Conservation (phyloP, 2,888 invertebrate genomes). For the Leptinotarsa rubiginosa region DNA sequence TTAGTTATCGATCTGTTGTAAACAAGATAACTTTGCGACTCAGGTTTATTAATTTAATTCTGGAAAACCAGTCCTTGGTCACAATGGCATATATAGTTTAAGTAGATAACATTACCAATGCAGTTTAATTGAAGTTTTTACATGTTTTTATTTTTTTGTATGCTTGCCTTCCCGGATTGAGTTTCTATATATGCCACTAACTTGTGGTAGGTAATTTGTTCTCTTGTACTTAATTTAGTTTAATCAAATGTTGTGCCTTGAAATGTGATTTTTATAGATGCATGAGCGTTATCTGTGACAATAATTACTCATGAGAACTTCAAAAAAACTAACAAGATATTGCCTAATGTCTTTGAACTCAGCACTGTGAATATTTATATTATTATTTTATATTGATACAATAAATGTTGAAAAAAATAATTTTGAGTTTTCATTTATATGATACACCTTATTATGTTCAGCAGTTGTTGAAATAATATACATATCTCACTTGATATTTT, state of each 20-base stretch:
- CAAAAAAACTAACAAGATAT: too few species aligned
- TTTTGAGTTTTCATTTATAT: too few species aligned
- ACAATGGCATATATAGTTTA: too few species aligned
- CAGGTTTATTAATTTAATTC: not conserved
- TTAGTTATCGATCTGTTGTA: not conserved
- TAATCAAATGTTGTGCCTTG: slow-evolving; percentile 50
- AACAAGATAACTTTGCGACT: too few species aligned
- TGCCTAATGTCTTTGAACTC: not conserved
- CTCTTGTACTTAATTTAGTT: slow-evolving; percentile 48
- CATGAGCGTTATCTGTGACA: slow-evolving; percentile 19
- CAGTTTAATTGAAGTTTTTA: too few species aligned
- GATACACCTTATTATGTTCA: too few species aligned
- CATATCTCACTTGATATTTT: too few species aligned
- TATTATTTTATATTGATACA: not conserved
- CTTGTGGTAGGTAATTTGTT: slow-evolving; percentile 12
- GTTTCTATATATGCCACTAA: too few species aligned
- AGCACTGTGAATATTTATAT: not conserved
- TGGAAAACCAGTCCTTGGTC: not conserved
- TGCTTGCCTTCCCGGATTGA: too few species aligned
- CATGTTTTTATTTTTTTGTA: too few species aligned
- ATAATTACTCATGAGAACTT: not conserved
- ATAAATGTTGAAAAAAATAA: not conserved
- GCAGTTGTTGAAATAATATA: too few species aligned
- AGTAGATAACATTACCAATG: too few species aligned
- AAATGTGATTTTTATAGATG: slow-evolving; percentile 48